Evolutionary conservation across 2,888 invertebrate genomes (phyloP).

Genomic region (Crepidodera aurea): DNA sequence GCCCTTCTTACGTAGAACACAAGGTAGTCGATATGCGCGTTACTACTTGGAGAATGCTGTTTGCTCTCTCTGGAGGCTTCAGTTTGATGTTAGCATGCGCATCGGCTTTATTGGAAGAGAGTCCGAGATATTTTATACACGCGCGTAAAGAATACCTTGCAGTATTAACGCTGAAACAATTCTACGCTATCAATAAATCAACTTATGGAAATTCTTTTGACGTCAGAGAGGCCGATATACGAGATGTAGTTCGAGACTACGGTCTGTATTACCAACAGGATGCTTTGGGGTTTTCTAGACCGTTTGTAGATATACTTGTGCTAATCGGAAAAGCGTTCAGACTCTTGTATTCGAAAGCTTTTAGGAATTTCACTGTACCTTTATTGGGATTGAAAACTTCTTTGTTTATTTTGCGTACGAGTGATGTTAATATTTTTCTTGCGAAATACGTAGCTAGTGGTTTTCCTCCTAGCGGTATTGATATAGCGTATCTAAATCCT

Average conservation of each 20-base stretch:
- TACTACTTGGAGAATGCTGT: constrained; percentile 61
- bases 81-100: constrained; percentile 58
- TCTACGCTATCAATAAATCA: constrained; percentile 63
- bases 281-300: constrained; percentile 19
- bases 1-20: constrained; percentile 36
- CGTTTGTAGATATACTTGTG: constrained; percentile 22
- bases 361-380: constrained; percentile 37
- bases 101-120: constrained; percentile 59
- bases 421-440: constrained; percentile 40
- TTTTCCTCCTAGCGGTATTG: constrained; percentile 19
- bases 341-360: constrained; percentile 43
- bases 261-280: constrained; percentile 40
- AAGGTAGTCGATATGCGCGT: constrained; percentile 49
- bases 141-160: constrained; percentile 56
- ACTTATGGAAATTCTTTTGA: constrained; percentile 59
- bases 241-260: constrained; percentile 45
- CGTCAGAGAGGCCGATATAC: constrained; percentile 50
- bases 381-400: constrained; percentile 44
- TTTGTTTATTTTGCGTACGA: constrained; percentile 38
- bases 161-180: constrained; percentile 58
- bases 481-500: constrained; percentile 29
- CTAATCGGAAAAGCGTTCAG: constrained; percentile 38
- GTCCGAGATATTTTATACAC: constrained; percentile 60
- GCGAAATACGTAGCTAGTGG: constrained; percentile 32
- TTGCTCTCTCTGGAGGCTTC: constrained; percentile 58